Evolutionary conservation across 2,888 invertebrate species (phyloP), one percentile per base, ranked within the genome.

Genomic region (Agelastica alni): DNA sequence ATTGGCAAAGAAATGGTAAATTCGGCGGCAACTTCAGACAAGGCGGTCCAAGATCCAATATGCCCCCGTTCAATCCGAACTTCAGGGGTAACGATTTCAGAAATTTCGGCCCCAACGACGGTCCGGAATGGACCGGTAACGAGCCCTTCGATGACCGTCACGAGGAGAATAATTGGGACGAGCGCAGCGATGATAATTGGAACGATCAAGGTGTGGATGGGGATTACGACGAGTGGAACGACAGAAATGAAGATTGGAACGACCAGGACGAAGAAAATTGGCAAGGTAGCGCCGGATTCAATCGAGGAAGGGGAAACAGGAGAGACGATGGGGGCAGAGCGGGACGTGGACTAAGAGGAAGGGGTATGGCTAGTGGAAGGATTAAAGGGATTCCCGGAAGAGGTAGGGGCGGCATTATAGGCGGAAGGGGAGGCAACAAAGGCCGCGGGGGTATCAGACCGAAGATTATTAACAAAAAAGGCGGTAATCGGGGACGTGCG

Each of bases 1-100:
- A 72, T 65, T 77, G 77, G 76, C 75, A 78, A 57, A 77, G 78
- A 32, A 73, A 76, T 59, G 75, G 77, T 56, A 66, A 65, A 36
- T 66, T 66, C 37, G 68, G 67, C 36, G 65, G 60, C 45, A 65
- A 61, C 48, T 58, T 47, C 9, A 18, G 31, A 14, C 28, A 59
- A 34, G 47, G 34, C 16, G 59, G 53, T 12, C 55, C 49, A 31
- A 4, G 20, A 20, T 7, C 4, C 12, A 13, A 18, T 9, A 49
- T 20, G 13, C 18, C 20, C 3, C 42, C 47, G 1, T 58, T 58
- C 34, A 46, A 46, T 22, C 43, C 47, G 20, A 46, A 39, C 36
- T 60, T 55, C 42, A 49, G 60, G 4, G 57, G 47, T 3, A 46
- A 32, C 39, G 47, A 44, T 13, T 47, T 47, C 30, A n/a, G 47